A percentile compares a stretch with the other conserved stretches of the same genome.
Conservation (phyloP, 2,113 vertebrate genomes). For the Dolichallabes microphthalmus region DNA sequence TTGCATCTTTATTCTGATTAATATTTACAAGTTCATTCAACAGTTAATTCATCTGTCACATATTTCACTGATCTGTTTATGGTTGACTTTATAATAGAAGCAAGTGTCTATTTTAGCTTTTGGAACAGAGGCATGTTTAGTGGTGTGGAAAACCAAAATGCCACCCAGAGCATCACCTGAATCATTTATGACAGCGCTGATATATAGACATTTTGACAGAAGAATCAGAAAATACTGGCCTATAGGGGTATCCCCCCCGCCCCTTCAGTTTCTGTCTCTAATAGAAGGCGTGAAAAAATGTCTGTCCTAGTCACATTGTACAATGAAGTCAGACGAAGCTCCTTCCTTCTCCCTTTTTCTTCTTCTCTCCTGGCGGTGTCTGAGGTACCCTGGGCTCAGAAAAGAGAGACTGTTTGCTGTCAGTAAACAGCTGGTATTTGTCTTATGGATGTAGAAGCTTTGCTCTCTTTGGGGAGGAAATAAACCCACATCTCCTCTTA, state of each 20-base stretch:
- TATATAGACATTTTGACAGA: neutral
- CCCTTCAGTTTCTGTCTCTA: neutral
- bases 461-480: slow-evolving; percentile 67
- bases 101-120: slow-evolving; percentile 3
- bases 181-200: neutral
- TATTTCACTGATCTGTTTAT: neutral
- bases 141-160: neutral
- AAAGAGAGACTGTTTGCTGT: slow-evolving; percentile 62
- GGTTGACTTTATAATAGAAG: neutral
- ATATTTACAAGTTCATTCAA: neutral
- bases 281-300: neutral
- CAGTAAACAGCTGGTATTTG: slow-evolving; percentile 77
- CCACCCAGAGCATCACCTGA: slow-evolving; percentile 7
- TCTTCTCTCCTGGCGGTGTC: slow-evolving; percentile 14
- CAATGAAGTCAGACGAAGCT: slow-evolving; percentile 32
- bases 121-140: slow-evolving; percentile 1
- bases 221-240: neutral
- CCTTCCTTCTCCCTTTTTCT: neutral
- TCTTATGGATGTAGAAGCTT: slow-evolving; percentile 71
- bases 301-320: slow-evolving; percentile 21
- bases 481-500: slow-evolving; percentile 65
- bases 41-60: slow-evolving; percentile 9
- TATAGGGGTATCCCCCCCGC: neutral
- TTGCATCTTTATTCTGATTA: neutral
- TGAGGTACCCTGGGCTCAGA: slow-evolving; percentile 51